phyloP scores from a whole-genome alignment of 2,113 vertebrate genomes.

The Murina feae region DNA sequence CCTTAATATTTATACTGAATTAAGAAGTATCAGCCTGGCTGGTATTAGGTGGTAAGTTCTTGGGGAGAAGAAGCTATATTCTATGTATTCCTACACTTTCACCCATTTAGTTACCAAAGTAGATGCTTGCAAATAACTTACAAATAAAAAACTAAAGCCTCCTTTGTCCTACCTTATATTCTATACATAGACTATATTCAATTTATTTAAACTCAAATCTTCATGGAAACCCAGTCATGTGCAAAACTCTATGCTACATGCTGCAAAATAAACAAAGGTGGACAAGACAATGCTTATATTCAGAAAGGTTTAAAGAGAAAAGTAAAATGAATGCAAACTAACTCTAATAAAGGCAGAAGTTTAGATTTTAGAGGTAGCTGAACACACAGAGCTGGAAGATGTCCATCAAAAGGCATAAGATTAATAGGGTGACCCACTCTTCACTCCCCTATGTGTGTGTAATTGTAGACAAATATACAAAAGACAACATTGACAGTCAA shows the following conservation, averaged over 20 bases:
- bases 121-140: neutral
- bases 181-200: neutral
- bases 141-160: neutral
- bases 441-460: neutral
- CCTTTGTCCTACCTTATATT: neutral
- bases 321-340: neutral
- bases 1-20: neutral
- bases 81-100: neutral
- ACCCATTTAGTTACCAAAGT: neutral
- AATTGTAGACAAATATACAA: neutral
- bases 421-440: neutral
- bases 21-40: neutral
- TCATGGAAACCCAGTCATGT: neutral
- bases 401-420: neutral
- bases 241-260: neutral
- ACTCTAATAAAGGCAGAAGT: neutral
- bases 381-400: neutral
- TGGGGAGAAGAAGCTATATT: neutral
- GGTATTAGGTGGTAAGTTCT: neutral
- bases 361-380: neutral
- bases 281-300: neutral
- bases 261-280: neutral
- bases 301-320: neutral
- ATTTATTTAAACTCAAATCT: slow-evolving; percentile 19
- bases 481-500: neutral